Percentiles rank a stretch among this genome's conserved stretches.
Evolutionary conservation across 2,113 vertebrate species (phyloP).

Genomic region (Hippocampus abdominalis): DNA sequence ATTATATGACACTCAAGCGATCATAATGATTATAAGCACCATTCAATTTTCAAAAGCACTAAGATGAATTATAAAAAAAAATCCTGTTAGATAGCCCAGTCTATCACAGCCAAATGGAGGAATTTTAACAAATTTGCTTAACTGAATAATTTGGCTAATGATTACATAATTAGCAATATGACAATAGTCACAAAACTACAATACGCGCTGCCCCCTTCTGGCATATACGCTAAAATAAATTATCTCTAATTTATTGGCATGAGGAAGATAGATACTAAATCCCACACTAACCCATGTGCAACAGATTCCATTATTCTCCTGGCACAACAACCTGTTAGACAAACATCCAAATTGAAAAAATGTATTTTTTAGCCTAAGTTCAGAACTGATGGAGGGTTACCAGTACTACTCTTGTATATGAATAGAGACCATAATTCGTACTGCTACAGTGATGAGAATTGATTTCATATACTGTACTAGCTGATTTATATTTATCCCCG

Average conservation of each 20-base stretch:
- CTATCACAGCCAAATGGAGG: no score
- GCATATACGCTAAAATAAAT: not conserved
- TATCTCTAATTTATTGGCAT: not conserved
- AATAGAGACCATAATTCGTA: not conserved
- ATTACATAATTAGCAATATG: not conserved
- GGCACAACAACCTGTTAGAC: not conserved
- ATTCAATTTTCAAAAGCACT: no score
- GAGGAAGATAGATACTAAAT: not conserved
- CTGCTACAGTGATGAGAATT: not conserved
- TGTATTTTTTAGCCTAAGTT: no score
- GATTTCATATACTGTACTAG: not conserved
- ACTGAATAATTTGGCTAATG: not conserved
- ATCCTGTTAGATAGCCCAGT: no score
- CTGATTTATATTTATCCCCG: conserved; percentile 50
- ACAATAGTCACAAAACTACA: not conserved
- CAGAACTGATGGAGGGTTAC: not conserved
- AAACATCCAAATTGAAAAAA: not conserved
- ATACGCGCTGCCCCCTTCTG: not conserved
- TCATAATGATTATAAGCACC: no score
- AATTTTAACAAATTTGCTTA: no score
- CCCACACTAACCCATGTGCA: not conserved
- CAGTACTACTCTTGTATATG: not conserved
- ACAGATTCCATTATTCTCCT: not conserved
- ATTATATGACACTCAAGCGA: no score
- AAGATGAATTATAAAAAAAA: no score